Evolutionary conservation across 2,888 invertebrate genomes (phyloP).

Genomic region (Shargacucullia verbasci): DNA sequence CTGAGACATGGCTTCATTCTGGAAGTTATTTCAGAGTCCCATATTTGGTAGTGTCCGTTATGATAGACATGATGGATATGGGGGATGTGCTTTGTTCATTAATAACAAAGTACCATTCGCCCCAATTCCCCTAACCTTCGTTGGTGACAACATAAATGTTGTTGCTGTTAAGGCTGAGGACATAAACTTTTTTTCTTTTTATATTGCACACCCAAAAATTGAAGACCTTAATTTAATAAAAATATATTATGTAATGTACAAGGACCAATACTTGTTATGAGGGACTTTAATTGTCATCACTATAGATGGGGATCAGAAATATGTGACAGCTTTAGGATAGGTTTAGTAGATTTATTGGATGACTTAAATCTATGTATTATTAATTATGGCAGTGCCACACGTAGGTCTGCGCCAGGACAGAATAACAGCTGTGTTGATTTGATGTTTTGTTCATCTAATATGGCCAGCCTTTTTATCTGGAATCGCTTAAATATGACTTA

Average conservation of each 20-base stretch:
- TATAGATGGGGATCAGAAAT: no score
- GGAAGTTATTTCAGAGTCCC: background rate
- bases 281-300: no score
- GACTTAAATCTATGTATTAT: background rate
- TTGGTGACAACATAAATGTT: no score
- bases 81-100: background rate
- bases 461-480: background rate
- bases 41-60: background rate
- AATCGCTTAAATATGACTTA: slow-evolving; percentile 1
- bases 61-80: background rate
- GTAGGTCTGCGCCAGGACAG: slow-evolving; percentile 3
- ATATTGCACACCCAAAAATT: no score
- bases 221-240: no score
- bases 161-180: no score
- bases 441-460: background rate
- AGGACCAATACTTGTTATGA: no score
- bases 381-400: slow-evolving; percentile 3
- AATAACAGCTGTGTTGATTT: slow-evolving; percentile 10
- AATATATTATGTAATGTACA: no score
- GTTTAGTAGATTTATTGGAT: slow-evolving; percentile 4
- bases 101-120: background rate
- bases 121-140: background rate
- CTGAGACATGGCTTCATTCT: background rate
- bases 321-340: background rate
- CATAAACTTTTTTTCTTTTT: no score